Base-by-base conservation (phyloP, 2,113 vertebrate genomes). In the Pelmatolapia mariae region DNA sequence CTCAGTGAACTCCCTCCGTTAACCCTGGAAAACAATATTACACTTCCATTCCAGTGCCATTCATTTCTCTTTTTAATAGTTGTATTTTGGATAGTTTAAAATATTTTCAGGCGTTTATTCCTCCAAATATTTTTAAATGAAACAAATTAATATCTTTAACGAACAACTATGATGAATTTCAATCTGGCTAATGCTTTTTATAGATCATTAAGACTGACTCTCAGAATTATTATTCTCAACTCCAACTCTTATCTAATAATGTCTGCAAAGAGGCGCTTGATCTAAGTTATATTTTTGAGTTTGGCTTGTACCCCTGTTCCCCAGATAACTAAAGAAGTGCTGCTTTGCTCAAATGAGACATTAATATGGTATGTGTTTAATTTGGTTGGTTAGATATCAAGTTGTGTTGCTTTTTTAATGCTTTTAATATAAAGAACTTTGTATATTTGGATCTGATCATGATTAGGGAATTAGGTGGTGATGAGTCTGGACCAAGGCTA, bases 31-130 rank as follows among this genome's bases (percentile, higher is more conserved):
- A 29, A 76, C 24, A 76, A 8, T 26, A 47, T 76, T 71, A 43
- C n/a, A 71, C 1, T 71, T 43, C 26, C 43, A 12, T 76, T 0
- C 9, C 1, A 29, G 43, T 0, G 2, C 24, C 43, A 3, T 8
- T 76, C 10, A 26, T 47, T 50, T 11, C 22, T 26, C 43, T 76
- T 76, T 76, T 76, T 19, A 12, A 45, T 19, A 19, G 24, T 29
- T 50, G 24, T 12, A 31, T 29, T 47, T 76, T 50, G 22, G 10
- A 47, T 29, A 50, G 24, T 19, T 50, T 50, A 76, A 31, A 76
- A 29, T 8, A 31, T 76, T 50, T 50, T 76, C 24, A 76, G 43
- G 50, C 40, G 43, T 76, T 3, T 50, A 50, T 76, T 31, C 16
- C 68, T 47, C 68, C 13, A 24, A 76, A 76, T 50, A 12, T 8